Percentiles rank a stretch among this genome's conserved stretches.
phyloP scores from a whole-genome alignment of 2,113 vertebrate genomes.

The Cnemophilus loriae region DNA sequence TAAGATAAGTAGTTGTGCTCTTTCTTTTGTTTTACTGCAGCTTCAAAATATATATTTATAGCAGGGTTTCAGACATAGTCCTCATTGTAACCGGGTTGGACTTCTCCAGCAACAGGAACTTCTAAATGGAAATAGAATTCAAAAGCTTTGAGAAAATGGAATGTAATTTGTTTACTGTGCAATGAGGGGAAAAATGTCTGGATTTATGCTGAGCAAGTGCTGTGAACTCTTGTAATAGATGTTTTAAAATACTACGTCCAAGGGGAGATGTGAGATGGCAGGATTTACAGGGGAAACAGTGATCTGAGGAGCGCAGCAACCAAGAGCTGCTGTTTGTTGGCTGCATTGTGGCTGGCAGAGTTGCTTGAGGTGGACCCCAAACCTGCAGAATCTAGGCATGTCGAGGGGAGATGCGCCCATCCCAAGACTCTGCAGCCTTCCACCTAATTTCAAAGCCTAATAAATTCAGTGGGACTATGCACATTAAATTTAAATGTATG shows the following conservation, averaged over 20 bases:
- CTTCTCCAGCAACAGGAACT: background rate
- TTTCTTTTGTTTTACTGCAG: background rate
- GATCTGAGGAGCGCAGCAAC: background rate
- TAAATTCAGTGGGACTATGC: background rate
- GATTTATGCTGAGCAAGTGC: background rate
- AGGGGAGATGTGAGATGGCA: background rate
- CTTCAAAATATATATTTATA: background rate
- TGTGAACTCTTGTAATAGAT: background rate
- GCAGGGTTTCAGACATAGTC: background rate
- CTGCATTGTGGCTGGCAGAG: background rate
- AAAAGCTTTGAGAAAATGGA: background rate
- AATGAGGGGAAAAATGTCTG: background rate
- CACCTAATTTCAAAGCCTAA: background rate
- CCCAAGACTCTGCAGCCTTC: background rate
- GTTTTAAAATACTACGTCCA: background rate
- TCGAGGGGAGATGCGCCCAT: fast-evolving
- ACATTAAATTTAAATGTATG: background rate
- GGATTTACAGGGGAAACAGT: background rate
- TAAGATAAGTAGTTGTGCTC: background rate
- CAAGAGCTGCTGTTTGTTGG: fast-evolving
- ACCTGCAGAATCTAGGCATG: fast-evolving
- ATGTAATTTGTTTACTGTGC: background rate
- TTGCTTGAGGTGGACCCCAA: fast-evolving
- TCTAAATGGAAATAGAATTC: background rate
- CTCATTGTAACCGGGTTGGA: background rate